phyloP scores from a whole-genome alignment of 2,888 invertebrate species.

The Hydraecia micacea region DNA sequence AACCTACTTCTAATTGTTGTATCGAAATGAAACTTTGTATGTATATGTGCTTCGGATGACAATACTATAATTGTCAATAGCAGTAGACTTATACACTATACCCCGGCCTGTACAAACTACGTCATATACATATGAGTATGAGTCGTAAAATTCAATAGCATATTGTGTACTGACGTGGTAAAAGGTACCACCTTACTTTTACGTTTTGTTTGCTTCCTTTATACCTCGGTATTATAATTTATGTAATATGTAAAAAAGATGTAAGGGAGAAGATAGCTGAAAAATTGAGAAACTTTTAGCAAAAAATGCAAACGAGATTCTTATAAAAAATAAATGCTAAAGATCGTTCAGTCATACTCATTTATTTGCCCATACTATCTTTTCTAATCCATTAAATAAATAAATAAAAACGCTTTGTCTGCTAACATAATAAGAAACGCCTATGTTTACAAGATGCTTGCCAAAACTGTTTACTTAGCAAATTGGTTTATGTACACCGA shows the following conservation, averaged over 20 bases:
- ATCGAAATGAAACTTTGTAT: background rate
- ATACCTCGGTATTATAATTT: slow-evolving; percentile 32
- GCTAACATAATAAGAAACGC: slow-evolving; percentile 65
- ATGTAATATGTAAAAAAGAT: slow-evolving; percentile 27
- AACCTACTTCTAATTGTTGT: background rate
- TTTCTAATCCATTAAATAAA: slow-evolving; percentile 35
- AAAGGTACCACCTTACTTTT: slow-evolving; percentile 7
- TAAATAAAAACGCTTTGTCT: slow-evolving; percentile 42
- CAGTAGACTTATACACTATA: background rate
- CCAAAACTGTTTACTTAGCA: slow-evolving; percentile 80
- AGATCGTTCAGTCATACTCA: too few species aligned
- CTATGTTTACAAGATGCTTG: slow-evolving; percentile 74
- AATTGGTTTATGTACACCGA: slow-evolving; percentile 75
- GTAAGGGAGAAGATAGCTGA: slow-evolving; percentile 12
- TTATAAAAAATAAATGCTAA: too few species aligned
- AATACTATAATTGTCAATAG: background rate
- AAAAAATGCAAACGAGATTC: background rate
- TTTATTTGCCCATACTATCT: background rate
- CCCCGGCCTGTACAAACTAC: background rate
- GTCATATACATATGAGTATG: slow-evolving; percentile 12
- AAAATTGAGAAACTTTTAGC: background rate
- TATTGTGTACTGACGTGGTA: slow-evolving; percentile 4
- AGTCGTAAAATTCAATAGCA: slow-evolving; percentile 34
- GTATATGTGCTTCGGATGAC: background rate
- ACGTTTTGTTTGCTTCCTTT: slow-evolving; percentile 24